Base-by-base conservation (phyloP, 1,140 invertebrate species). In the Zaprionus taronus region DNA sequence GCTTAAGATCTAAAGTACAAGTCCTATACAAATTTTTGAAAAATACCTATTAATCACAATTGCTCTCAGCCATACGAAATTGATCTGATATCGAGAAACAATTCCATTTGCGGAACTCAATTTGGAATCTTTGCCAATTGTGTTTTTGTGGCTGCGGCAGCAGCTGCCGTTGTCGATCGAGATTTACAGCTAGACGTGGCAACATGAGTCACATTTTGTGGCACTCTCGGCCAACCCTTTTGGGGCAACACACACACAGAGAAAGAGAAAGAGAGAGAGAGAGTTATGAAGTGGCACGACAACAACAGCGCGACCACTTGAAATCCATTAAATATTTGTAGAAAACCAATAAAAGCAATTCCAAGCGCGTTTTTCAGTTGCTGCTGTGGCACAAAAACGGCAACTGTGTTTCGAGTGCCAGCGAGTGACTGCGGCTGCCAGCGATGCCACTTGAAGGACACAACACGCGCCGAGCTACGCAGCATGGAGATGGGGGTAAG, bases 241-340 rank as follows among this genome's bases (percentile, higher is more conserved):
- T 65, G 26, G 64, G 47, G 38, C 47, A 22, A 38, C n/a, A n/a
- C n/a, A 61, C 51, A 44, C 41, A 44, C 15, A 44, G 0, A 17
- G n/a, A 17, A 0, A 3, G 7, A 47, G n/a, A 17, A n/a, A 17
- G n/a, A 47, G 41, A 47, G 41, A n/a, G n/a, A 64, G 44, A 74
- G 65, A 84, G 89, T 89, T 90, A 90, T 89, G 85, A 89, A 89
- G 84, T 89, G 84, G 65, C 78, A 89, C 81, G 84, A 89, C 81
- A 87, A 89, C 84, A 89, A 89, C 84, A 53, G 85, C 47, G 81
- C 79, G 79, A 65, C 82, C 85, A 90, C 85, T 90, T 90, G 85
- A 90, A 91, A 90, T 90, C 85, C 85, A 90, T 90, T 90, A 90
- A 90, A 90, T 90, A 90, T 90, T 90, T 90, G 85, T 90, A 82